Conservation (phyloP, 2,888 invertebrate species). For the Amaurobius ferox region DNA sequence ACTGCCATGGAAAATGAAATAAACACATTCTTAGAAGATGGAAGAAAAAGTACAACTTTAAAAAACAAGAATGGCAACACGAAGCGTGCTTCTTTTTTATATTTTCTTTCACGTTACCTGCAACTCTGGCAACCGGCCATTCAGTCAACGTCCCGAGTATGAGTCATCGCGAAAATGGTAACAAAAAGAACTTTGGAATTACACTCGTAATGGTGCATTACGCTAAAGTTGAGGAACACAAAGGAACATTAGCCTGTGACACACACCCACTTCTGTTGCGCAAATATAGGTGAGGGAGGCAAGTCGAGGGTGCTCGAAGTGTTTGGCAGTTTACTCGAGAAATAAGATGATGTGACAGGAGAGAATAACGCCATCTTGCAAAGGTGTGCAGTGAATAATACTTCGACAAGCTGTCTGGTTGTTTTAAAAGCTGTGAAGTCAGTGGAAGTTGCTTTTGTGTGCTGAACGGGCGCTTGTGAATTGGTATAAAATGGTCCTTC, state of each 20-base stretch:
- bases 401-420: no score
- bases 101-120: constrained; percentile 13
- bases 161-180: constrained; percentile 15
- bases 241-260: neutral
- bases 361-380: neutral
- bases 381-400: neutral
- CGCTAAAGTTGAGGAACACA: neutral
- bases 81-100: constrained; percentile 23
- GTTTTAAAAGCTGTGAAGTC: no score
- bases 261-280: neutral
- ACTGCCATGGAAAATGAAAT: no score
- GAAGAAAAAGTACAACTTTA: no score
- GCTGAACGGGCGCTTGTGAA: no score
- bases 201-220: constrained; percentile 17
- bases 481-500: no score
- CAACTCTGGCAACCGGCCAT: constrained; percentile 40
- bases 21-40: no score
- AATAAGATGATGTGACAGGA: neutral
- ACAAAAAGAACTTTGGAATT: neutral
- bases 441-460: no score
- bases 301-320: neutral
- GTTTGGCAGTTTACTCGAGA: neutral
- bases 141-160: constrained; percentile 22
- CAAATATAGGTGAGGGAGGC: neutral
- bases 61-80: constrained; percentile 23